Evolutionary conservation across 2,888 invertebrate genomes (phyloP).

Genomic region (Heliconius cydno): DNA sequence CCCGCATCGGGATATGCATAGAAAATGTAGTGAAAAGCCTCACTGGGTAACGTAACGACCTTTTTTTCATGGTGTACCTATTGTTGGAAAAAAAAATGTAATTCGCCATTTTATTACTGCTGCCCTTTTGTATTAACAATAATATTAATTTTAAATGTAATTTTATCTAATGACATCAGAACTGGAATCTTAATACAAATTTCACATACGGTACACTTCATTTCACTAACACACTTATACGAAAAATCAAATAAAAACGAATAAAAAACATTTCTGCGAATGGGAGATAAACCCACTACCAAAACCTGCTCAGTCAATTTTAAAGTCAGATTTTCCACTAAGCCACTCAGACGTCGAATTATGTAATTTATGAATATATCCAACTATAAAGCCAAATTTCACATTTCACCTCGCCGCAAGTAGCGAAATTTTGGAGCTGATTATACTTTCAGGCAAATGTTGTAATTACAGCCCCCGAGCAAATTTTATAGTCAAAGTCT

Average conservation of each 20-base stretch:
- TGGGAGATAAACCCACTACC: neutral
- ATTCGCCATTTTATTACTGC: too few relatives aligned
- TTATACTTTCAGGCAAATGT: constrained; percentile 45
- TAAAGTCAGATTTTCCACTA: neutral
- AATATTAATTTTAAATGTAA: neutral
- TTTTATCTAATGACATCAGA: too few relatives aligned
- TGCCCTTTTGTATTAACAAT: too few relatives aligned
- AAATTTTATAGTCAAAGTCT: constrained; percentile 41
- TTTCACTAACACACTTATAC: too few relatives aligned
- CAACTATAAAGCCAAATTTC: neutral
- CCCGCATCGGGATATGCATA: neutral
- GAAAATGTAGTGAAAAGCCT: neutral
- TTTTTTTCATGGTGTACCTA: too few relatives aligned
- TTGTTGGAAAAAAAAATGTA: too few relatives aligned
- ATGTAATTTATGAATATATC: neutral
- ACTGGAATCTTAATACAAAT: too few relatives aligned
- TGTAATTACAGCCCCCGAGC: constrained; percentile 46
- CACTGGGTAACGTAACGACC: neutral
- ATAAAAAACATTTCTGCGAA: neutral
- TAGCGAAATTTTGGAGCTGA: constrained; percentile 39
- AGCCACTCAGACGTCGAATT: neutral
- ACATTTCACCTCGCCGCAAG: constrained; percentile 33
- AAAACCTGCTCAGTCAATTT: neutral
- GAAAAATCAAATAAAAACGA: too few relatives aligned
- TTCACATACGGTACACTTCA: too few relatives aligned